Conservation (phyloP, 2,797 vertebrate species). For the Schizopygopsis pylzovi region DNA sequence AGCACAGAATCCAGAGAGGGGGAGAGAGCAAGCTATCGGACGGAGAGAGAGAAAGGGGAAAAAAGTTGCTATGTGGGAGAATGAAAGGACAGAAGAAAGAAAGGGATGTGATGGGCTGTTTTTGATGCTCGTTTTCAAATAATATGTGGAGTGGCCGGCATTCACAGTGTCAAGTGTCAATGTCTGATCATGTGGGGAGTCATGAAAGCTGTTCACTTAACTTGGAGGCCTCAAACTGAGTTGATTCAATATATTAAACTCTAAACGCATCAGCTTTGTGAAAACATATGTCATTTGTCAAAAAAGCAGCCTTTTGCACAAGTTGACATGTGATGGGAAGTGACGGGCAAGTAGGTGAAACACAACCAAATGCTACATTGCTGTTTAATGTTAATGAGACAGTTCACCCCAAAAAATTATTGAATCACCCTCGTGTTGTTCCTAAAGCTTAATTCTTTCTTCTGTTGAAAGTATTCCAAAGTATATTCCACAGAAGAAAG, state of each 20-base stretch:
- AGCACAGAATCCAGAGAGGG: constrained; percentile 80
- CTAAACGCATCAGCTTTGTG: background rate
- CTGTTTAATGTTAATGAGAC: background rate
- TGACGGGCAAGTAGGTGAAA: background rate
- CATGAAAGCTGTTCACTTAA: constrained; percentile 20
- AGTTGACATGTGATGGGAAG: background rate
- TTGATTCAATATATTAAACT: constrained; percentile 19
- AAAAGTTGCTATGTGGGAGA: constrained; percentile 59
- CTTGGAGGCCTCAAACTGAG: constrained; percentile 21
- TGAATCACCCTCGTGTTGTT: background rate
- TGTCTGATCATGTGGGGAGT: constrained; percentile 37
- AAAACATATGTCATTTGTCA: background rate
- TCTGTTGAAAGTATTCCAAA: background rate
- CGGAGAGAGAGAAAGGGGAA: constrained; percentile 38
- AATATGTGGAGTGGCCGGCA: constrained; percentile 57
- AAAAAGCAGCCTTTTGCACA: background rate
- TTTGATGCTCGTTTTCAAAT: constrained; percentile 70
- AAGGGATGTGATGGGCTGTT: constrained; percentile 63
- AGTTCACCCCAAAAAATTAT: background rate
- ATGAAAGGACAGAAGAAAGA: constrained; percentile 60
- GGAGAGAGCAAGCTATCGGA: constrained; percentile 58
- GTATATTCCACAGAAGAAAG: background rate
- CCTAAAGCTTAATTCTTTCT: background rate
- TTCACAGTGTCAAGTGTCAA: constrained; percentile 51
- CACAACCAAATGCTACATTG: background rate